Conservation (phyloP, 2,113 vertebrate species). For the Dendropsophus ebraccatus region DNA sequence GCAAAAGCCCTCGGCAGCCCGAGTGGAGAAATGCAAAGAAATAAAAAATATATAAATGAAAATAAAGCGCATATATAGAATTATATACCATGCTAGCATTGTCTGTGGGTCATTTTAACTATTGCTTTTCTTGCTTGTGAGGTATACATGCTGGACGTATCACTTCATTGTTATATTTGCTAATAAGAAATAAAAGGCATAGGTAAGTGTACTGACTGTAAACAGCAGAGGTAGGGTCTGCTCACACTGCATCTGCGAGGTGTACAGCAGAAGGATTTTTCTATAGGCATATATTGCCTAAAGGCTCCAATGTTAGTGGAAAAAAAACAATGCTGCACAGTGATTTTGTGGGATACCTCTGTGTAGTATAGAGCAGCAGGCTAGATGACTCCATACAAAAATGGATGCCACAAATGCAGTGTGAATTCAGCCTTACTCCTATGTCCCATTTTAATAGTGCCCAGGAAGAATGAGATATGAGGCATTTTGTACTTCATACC, state of each 20-base stretch:
- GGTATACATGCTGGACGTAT: background rate
- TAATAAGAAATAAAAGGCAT: background rate
- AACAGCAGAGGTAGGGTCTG: background rate
- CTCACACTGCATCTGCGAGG: background rate
- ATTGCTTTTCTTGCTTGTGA: background rate
- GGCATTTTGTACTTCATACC: background rate
- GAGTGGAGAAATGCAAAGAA: conserved; percentile 25
- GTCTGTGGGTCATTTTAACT: background rate
- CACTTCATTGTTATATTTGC: background rate
- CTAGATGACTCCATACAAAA: too few species aligned
- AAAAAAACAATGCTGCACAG: too few species aligned
- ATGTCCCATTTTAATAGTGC: background rate
- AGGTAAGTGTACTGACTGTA: background rate
- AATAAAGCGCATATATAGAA: background rate
- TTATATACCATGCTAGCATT: background rate
- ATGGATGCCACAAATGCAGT: background rate
- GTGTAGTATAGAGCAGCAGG: too few species aligned
- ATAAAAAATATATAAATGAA: background rate
- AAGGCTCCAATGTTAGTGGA: too few species aligned
- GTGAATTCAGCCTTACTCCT: background rate
- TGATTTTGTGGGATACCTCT: too few species aligned
- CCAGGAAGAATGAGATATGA: background rate
- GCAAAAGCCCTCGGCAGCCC: background rate
- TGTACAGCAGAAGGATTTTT: too few species aligned
- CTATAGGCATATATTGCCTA: too few species aligned